These are phyloP conservation scores for Cheilosia scutellata DNA, from an alignment of 2,888 invertebrate species.

Conservation along the genomic window DNA sequence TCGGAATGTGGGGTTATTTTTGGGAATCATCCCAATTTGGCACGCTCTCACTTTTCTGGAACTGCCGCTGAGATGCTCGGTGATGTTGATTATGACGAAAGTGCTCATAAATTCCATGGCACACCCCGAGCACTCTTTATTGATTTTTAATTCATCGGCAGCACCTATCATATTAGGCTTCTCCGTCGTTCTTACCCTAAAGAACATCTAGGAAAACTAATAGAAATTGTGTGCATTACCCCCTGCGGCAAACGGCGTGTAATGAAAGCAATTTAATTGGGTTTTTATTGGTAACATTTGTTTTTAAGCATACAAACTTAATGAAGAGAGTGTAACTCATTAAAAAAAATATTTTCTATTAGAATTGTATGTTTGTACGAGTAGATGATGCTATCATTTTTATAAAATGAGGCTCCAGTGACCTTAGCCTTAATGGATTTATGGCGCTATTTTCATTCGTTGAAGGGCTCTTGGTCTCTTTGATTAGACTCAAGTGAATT, in stretches of 20 bases:
- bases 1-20: conserved; percentile 27
- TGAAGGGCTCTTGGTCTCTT: conserved; percentile 2
- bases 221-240: conserved; percentile 1
- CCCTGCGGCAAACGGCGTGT: not conserved
- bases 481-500: conserved; percentile 3
- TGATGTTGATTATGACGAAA: conserved; percentile 37
- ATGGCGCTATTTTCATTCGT: not conserved
- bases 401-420: not conserved
- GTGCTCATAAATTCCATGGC: conserved; percentile 15
- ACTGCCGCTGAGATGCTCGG: not conserved
- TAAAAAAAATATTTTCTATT: conserved; percentile 18
- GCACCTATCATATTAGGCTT: conserved; percentile 27
- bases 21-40: conserved; percentile 42
- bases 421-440: conserved; percentile 28
- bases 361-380: conserved; percentile 5
- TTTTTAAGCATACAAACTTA: conserved; percentile 28
- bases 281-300: conserved; percentile 49
- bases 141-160: conserved; percentile 46
- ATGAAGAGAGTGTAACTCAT: conserved; percentile 44
- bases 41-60: conserved; percentile 9
- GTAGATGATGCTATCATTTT: conserved; percentile 27
- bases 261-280: conserved; percentile 40
- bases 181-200: not conserved
- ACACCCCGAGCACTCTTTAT: conserved; percentile 25
- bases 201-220: not conserved